phyloP scores from a whole-genome alignment of 1,140 invertebrate species.

The Eriosoma lanigerum region DNA sequence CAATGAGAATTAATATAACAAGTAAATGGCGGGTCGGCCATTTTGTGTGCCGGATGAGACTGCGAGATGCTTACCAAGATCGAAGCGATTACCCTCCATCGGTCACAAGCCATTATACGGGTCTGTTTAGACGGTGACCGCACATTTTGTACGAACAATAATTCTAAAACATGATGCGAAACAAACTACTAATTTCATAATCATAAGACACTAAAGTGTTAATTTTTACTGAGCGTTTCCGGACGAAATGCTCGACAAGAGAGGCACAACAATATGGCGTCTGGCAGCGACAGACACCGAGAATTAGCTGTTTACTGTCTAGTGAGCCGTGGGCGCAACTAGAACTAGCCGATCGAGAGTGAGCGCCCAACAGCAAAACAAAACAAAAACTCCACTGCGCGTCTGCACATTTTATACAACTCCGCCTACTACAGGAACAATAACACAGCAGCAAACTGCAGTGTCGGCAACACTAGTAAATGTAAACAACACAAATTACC shows the following conservation, averaged over 20 bases:
- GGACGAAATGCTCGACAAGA: background rate
- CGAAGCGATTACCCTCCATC: slow-evolving; percentile 51
- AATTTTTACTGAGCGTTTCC: slow-evolving; percentile 20
- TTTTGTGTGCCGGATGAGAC: slow-evolving; percentile 44
- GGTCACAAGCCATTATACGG: slow-evolving; percentile 42
- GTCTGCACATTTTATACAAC: background rate
- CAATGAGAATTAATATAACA: slow-evolving; percentile 16
- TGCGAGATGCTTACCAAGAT: slow-evolving; percentile 47
- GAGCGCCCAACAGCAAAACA: slow-evolving; percentile 22
- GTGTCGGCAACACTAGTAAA: slow-evolving; percentile 19
- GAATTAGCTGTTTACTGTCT: slow-evolving; percentile 35
- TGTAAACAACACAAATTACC: background rate
- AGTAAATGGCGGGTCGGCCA: slow-evolving; percentile 43
- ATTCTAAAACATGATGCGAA: slow-evolving; percentile 20
- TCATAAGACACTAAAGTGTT: background rate
- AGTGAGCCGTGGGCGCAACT: slow-evolving; percentile 39
- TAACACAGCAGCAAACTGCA: slow-evolving; percentile 47
- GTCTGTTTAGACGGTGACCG: slow-evolving; percentile 36
- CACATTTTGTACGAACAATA: slow-evolving; percentile 32
- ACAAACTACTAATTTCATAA: slow-evolving; percentile 26
- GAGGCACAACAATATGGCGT: slow-evolving; percentile 47
- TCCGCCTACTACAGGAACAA: background rate
- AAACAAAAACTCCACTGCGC: slow-evolving; percentile 35
- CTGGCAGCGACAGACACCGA: slow-evolving; percentile 2
- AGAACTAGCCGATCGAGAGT: slow-evolving; percentile 23